phyloP scores from a whole-genome alignment of 2,113 vertebrate species.

The Epinephelus moara region DNA sequence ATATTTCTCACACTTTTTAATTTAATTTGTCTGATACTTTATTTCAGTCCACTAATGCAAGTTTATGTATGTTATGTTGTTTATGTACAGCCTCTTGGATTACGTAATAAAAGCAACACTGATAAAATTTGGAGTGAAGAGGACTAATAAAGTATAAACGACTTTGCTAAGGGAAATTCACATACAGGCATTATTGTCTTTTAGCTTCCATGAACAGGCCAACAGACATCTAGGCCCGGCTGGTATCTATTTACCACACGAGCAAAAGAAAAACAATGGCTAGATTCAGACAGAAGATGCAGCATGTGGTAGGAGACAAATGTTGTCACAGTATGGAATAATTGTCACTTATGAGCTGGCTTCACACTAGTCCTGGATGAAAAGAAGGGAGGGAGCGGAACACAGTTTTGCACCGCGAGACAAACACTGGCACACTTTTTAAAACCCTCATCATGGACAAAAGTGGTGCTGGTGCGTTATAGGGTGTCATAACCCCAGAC shows the following conservation, averaged over 20 bases:
- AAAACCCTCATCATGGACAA: conserved; percentile 36
- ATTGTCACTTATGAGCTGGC: conserved; percentile 28
- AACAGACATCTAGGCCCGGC: neutral
- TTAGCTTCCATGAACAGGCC: neutral
- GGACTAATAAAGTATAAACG: neutral
- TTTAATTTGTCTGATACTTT: neutral
- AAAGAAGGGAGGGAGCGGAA: neutral
- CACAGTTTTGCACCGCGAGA: conserved; percentile 7
- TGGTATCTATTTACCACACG: neutral
- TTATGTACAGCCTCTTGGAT: neutral
- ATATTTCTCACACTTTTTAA: too few relatives aligned
- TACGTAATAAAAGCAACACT: neutral
- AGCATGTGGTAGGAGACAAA: conserved; percentile 54
- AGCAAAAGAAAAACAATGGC: conserved; percentile 15
- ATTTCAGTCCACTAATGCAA: too few relatives aligned
- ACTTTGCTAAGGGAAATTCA: neutral
- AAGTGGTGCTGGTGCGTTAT: conserved; percentile 30
- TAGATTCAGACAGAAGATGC: conserved; percentile 25
- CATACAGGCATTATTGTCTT: conserved; percentile 4
- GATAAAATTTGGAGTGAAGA: neutral
- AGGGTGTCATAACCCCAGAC: conserved; percentile 41
- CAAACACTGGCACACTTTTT: conserved; percentile 47
- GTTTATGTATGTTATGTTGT: too few relatives aligned
- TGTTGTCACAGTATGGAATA: conserved; percentile 59
- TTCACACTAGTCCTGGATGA: conserved; percentile 33